Evolutionary conservation across 2,888 invertebrate genomes (phyloP), one percentile per base, ranked within the genome.

Genomic region (Troides helena): DNA sequence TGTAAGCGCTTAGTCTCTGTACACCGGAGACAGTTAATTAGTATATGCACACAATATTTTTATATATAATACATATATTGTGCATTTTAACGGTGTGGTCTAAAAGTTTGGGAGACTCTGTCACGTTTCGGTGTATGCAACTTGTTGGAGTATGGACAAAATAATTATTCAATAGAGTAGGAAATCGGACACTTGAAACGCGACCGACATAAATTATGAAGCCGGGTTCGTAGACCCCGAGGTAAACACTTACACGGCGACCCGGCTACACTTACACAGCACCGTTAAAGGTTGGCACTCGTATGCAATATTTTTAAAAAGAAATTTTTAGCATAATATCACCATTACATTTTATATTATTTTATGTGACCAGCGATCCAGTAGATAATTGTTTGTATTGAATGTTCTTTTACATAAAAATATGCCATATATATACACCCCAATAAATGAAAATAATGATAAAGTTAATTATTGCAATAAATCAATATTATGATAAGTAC

Each of bases 211-310:
- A 83, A 82, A 81, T 80, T 76, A 80, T 79, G 77, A 78, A 80
- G 79, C 77, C 75, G 78, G 77, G 90, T 86, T 89, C 90, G 83
- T 81, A 81, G 89, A 88, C 87, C 86, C 79, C 65, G 50, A 70
- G 70, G 78, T 78, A 77, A 80, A 79, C 80, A 78, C 77, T 78
- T 71, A 72, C 39, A 10, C 72, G 66, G 60, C 76, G 78, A 77
- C 77, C 75, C 59, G 25, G 59, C 69, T 67, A 78, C 80, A 78
- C 77, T 78, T 71, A 72, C 72, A 67, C 67, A 66, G 71, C 23
- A 60, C 25, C 12, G 7, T 53, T 50, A n/a, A 67, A 67, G 70
- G 70, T 30, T 70, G 30, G 2, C 57, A 57, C 23, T 21, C 57
- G 39, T 39, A 39, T 8, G n/a, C 23, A 18, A 18, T 21, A 21